Evolutionary conservation across 2,888 invertebrate genomes (phyloP).

Genomic region (Cancer borealis): DNA sequence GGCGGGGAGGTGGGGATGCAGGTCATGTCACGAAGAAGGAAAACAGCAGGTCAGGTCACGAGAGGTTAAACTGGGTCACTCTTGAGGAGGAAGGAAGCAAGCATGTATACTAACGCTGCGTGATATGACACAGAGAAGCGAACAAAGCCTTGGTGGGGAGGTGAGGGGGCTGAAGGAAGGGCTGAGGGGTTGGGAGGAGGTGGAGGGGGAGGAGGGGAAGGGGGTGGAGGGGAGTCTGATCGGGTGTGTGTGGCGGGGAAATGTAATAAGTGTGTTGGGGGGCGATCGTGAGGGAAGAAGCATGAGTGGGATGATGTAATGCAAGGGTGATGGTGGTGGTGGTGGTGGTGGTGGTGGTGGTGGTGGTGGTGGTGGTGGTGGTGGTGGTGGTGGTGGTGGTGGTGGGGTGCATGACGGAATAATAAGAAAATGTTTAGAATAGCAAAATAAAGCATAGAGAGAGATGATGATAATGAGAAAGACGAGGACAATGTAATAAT

Average conservation of each 20-base stretch:
- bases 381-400: background rate
- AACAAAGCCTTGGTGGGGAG: background rate
- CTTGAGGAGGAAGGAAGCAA: background rate
- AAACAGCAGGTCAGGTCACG: slow-evolving; percentile 33
- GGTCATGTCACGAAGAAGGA: background rate
- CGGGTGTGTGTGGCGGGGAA: slow-evolving; percentile 12
- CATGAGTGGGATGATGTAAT: background rate
- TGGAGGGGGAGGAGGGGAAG: background rate
- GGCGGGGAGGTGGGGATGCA: background rate
- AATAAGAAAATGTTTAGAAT: background rate
- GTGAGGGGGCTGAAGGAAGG: background rate
- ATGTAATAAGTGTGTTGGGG: slow-evolving; percentile 3
- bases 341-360: background rate
- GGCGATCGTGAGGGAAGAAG: background rate
- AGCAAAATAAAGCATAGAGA: background rate
- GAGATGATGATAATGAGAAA: background rate
- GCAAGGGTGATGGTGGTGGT: background rate
- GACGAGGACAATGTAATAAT: background rate
- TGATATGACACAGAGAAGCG: background rate
- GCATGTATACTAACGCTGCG: background rate
- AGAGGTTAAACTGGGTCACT: background rate
- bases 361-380: background rate
- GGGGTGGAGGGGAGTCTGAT: background rate
- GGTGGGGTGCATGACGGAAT: background rate
- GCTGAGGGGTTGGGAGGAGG: background rate